Percentiles rank a stretch among this genome's conserved stretches.
Conservation (phyloP, 2,888 invertebrate genomes). For the Piscicola geometra region DNA sequence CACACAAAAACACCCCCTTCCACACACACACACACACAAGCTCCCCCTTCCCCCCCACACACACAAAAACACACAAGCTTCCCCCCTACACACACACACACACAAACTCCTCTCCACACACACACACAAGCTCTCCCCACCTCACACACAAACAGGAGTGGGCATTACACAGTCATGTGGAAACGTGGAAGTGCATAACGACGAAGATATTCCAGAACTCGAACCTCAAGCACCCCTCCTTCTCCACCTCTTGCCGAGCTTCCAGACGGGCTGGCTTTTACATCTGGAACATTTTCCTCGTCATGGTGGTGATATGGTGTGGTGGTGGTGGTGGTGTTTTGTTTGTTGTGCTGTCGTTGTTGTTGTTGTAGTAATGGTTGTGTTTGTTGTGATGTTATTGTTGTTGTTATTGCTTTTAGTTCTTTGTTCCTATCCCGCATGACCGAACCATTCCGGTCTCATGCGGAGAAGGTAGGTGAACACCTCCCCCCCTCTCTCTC, state of each 20-base stretch:
- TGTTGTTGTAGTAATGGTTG: too few relatives aligned
- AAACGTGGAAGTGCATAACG: slow-evolving; percentile 45
- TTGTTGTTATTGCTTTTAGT: too few relatives aligned
- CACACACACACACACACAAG: neutral
- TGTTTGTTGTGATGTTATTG: neutral
- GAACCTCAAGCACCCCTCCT: slow-evolving; percentile 44
- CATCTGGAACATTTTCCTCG: slow-evolving; percentile 46
- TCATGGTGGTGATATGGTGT: slow-evolving; percentile 42
- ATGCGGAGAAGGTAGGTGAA: too few relatives aligned
- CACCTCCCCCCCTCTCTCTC: too few relatives aligned
- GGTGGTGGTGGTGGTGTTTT: slow-evolving; percentile 35
- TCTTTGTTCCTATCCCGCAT: too few relatives aligned
- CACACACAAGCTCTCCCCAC: neutral
- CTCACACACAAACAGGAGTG: slow-evolving; percentile 39
- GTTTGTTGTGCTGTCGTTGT: too few relatives aligned
- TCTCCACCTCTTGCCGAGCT: slow-evolving; percentile 45
- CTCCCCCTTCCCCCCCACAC: neutral
- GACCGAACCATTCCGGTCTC: too few relatives aligned
- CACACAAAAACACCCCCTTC: too few relatives aligned
- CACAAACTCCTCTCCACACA: neutral
- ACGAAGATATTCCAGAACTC: slow-evolving; percentile 45
- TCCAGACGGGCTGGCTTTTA: slow-evolving; percentile 45
- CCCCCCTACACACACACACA: neutral
- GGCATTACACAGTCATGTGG: slow-evolving; percentile 47
- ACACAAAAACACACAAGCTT: neutral